These are phyloP conservation scores for Lordiphosa clarofinis DNA, from an alignment of 1,140 invertebrate genomes.

Conservation along the genomic window DNA sequence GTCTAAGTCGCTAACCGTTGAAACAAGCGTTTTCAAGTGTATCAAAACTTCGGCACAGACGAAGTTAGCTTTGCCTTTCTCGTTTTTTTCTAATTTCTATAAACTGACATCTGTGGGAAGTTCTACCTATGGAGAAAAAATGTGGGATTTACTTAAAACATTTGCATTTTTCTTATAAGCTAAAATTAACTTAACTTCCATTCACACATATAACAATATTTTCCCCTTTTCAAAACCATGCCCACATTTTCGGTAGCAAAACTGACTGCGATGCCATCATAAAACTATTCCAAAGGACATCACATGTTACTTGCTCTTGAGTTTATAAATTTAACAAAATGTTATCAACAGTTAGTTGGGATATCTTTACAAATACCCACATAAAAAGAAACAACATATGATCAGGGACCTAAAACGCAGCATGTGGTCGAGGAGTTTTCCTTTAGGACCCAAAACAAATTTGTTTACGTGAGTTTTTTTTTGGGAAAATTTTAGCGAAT, in stretches of 20 bases:
- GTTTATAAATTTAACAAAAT: slow-evolving; percentile 32
- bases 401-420: slow-evolving; percentile 31
- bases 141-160: no score
- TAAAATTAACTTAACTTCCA: background rate
- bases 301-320: slow-evolving; percentile 27
- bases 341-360: slow-evolving; percentile 33
- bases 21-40: no score
- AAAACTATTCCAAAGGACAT: slow-evolving; percentile 11
- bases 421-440: slow-evolving; percentile 51
- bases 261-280: slow-evolving; percentile 3
- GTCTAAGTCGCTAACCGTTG: no score
- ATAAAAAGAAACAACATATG: slow-evolving; percentile 38
- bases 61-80: no score
- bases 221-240: background rate
- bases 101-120: no score
- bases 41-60: no score
- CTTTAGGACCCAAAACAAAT: slow-evolving; percentile 59
- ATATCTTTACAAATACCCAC: slow-evolving; percentile 25
- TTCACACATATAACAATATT: background rate
- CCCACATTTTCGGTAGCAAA: background rate
- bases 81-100: no score
- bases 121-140: no score
- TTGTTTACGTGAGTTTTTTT: slow-evolving; percentile 60
- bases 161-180: no score
- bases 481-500: slow-evolving; percentile 45